Evolutionary conservation across 23 tunicate species (phyloP).

Genomic region (Ascidia mentula): DNA sequence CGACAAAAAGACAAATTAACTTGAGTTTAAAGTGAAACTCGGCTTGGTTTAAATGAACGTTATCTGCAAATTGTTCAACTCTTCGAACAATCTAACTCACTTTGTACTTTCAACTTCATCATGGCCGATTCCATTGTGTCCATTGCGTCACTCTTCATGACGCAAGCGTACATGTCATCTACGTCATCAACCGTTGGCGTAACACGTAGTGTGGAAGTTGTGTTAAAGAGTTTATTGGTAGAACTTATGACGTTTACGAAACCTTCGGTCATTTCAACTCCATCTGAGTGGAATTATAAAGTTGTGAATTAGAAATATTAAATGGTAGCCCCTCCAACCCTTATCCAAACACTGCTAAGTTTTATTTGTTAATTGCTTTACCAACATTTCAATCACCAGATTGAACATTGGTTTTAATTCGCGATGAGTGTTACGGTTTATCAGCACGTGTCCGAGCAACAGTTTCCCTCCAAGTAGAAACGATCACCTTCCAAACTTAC

Average conservation of each 20-base stretch:
- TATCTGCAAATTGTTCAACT: neutral
- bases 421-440: too few species aligned
- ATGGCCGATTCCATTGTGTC: slow-evolving; percentile 10
- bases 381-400: too few species aligned
- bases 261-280: slow-evolving; percentile 24
- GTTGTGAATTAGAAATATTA: too few species aligned
- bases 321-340: too few species aligned
- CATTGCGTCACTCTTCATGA: slow-evolving; percentile 61
- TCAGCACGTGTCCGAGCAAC: too few species aligned
- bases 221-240: slow-evolving; percentile 44
- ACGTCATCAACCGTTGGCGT: slow-evolving; percentile 57
- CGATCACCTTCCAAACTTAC: too few species aligned
- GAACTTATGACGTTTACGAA: slow-evolving; percentile 36
- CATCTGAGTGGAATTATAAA: slow-evolving; percentile 40
- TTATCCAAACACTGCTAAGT: too few species aligned
- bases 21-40: neutral
- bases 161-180: slow-evolving; percentile 58
- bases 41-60: neutral
- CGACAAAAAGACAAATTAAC: neutral
- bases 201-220: slow-evolving; percentile 75
- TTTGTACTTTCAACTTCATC: slow-evolving; percentile 43
- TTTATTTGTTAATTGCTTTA: too few species aligned
- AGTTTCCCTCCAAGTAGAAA: too few species aligned
- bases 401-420: too few species aligned
- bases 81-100: slow-evolving; percentile 21